Percentiles rank a stretch among this genome's conserved stretches.
Conservation (phyloP, 2,113 vertebrate species). For the Rhea pennata region DNA sequence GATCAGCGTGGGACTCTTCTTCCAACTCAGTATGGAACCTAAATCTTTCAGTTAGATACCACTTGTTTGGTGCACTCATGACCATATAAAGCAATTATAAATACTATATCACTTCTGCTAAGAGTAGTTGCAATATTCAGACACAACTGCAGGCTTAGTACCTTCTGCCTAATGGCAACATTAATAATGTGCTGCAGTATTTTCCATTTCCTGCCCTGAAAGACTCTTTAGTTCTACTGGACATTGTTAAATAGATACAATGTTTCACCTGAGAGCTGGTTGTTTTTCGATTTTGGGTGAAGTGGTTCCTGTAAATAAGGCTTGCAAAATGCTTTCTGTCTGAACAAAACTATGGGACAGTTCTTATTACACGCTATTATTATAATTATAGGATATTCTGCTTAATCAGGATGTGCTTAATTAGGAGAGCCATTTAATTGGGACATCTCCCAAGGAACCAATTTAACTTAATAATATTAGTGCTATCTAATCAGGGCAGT, state of each 20-base stretch:
- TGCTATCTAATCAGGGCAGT: conserved; percentile 60
- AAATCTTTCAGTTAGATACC: not conserved
- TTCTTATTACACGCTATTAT: conserved; percentile 63
- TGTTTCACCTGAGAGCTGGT: conserved; percentile 1
- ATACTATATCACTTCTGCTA: not conserved
- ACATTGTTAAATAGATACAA: not conserved
- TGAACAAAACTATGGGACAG: conserved; percentile 23
- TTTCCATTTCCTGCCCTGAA: not conserved
- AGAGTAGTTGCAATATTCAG: not conserved
- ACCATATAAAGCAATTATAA: not conserved
- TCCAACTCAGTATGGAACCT: not conserved
- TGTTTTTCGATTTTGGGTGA: conserved; percentile 17
- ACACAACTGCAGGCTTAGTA: not conserved
- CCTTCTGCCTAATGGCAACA: not conserved
- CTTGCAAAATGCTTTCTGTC: conserved; percentile 46
- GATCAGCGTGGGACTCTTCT: not conserved
- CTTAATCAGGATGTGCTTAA: conserved; percentile 72
- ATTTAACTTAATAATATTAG: conserved; percentile 53
- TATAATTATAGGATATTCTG: conserved; percentile 67
- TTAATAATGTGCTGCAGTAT: not conserved
- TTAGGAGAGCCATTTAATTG: conserved; percentile 71
- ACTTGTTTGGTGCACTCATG: not conserved
- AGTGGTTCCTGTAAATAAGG: conserved; percentile 55
- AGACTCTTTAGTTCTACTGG: not conserved
- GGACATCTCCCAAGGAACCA: conserved; percentile 69